These are phyloP conservation scores for Trissoscelio sp. DNA, from an alignment of 2,888 invertebrate species.

Conservation along the genomic window DNA sequence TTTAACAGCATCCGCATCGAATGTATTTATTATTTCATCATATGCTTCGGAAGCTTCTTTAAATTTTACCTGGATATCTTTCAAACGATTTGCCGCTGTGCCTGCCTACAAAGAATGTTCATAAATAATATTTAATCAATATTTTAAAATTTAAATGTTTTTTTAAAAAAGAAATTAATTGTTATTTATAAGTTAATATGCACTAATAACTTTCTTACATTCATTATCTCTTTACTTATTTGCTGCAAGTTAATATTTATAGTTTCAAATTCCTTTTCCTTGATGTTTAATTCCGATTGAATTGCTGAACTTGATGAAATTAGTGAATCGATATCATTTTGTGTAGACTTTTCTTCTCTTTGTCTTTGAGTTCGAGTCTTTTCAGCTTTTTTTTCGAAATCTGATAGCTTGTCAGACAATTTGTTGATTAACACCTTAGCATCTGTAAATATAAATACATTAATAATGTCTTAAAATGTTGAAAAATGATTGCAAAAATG, in stretches of 20 bases:
- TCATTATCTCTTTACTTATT: slow-evolving; percentile 46
- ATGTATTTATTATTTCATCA: slow-evolving; percentile 77
- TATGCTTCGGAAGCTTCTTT: slow-evolving; percentile 74
- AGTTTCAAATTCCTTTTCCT: slow-evolving; percentile 85
- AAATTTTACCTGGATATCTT: slow-evolving; percentile 80
- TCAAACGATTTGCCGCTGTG: slow-evolving; percentile 83
- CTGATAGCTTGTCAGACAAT: slow-evolving; percentile 73
- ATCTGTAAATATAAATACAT: slow-evolving; percentile 69
- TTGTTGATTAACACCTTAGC: slow-evolving; percentile 70
- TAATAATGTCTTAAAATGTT: too few relatives aligned
- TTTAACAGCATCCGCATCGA: slow-evolving; percentile 85
- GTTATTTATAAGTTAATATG: background rate
- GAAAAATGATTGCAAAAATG: background rate
- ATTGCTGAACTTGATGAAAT: slow-evolving; percentile 86
- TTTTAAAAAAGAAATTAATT: background rate
- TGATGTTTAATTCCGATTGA: slow-evolving; percentile 87
- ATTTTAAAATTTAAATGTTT: background rate
- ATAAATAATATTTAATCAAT: too few relatives aligned
- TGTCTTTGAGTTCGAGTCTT: slow-evolving; percentile 79
- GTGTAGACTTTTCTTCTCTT: slow-evolving; percentile 84
- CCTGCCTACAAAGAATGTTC: slow-evolving; percentile 76
- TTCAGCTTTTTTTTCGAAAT: slow-evolving; percentile 76
- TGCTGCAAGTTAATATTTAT: slow-evolving; percentile 85
- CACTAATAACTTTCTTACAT: slow-evolving; percentile 82
- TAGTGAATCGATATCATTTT: slow-evolving; percentile 85